These are phyloP conservation scores for Ictidomys tridecemlineatus DNA, from an alignment of 2,113 vertebrate genomes.

Conservation along the genomic window DNA sequence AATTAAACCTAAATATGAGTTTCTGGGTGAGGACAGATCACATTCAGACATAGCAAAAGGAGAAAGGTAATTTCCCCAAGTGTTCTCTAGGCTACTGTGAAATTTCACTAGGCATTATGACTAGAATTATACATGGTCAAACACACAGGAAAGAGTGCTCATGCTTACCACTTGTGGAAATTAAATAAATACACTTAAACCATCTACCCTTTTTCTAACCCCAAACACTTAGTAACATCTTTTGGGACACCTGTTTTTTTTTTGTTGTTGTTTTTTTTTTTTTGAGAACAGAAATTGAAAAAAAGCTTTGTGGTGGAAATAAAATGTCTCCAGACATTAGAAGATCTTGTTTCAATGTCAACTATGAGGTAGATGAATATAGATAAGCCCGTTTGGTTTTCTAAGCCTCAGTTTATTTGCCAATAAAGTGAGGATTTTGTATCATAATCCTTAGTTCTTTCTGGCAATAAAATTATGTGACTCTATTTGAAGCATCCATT, in stretches of 20 bases:
- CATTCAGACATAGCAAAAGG: background rate
- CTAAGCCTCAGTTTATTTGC: slow-evolving; percentile 62
- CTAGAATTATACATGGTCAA: background rate
- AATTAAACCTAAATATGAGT: background rate
- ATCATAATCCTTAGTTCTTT: slow-evolving; percentile 37
- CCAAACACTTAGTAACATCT: slow-evolving; percentile 7
- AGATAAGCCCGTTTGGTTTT: slow-evolving; percentile 46
- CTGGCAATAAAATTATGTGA: slow-evolving; percentile 65
- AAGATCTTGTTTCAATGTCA: background rate
- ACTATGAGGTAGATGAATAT: background rate
- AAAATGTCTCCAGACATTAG: slow-evolving; percentile 22
- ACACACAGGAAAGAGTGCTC: background rate
- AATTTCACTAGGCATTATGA: background rate
- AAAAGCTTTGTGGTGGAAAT: background rate
- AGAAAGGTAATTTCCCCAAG: background rate
- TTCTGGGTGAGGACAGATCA: background rate
- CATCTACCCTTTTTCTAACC: fast-evolving
- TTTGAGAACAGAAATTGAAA: background rate
- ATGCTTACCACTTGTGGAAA: background rate
- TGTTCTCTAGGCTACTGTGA: background rate
- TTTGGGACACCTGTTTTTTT: background rate
- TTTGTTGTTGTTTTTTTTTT: no score
- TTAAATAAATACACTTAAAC: background rate
- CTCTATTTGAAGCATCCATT: slow-evolving; percentile 60
- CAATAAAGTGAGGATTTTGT: slow-evolving; percentile 60